A percentile compares a stretch with the other conserved stretches of the same genome.
phyloP scores from a whole-genome alignment of 2,113 vertebrate species.

The Coregonus clupeaformis region DNA sequence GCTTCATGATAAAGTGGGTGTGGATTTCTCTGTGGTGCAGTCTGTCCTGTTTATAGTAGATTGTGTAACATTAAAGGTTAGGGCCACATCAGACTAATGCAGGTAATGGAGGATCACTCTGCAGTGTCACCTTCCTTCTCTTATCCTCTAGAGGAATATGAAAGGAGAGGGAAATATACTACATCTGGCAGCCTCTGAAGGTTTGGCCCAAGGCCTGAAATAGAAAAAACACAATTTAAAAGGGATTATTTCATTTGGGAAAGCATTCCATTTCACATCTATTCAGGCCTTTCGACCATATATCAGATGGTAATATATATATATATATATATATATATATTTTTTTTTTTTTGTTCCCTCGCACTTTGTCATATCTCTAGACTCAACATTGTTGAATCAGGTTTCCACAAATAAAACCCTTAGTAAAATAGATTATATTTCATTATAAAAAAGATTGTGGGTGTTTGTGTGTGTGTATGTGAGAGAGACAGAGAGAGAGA shows the following conservation, averaged over 20 bases:
- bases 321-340: too few relatives aligned
- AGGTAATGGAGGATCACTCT: conserved; percentile 34
- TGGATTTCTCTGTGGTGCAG: not conserved
- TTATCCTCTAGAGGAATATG: conserved; percentile 6
- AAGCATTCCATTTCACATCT: conserved; percentile 34
- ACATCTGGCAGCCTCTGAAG: conserved; percentile 26
- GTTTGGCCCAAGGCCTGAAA: conserved; percentile 32
- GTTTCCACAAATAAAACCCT: not conserved
- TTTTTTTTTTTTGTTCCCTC: conserved; percentile 14
- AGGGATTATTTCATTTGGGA: conserved; percentile 36
- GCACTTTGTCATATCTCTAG: conserved; percentile 8
- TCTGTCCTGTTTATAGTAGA: conserved; percentile 16
- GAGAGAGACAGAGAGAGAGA: not conserved
- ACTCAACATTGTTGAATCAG: not conserved
- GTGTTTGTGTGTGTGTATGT: conserved; percentile 5
- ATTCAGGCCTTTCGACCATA: conserved; percentile 9
- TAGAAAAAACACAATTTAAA: conserved; percentile 37
- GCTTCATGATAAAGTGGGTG: not conserved
- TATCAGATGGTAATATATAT: conserved; percentile 35
- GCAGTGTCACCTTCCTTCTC: conserved; percentile 25
- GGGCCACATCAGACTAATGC: conserved; percentile 34
- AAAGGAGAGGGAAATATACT: conserved; percentile 20
- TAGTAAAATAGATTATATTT: not conserved
- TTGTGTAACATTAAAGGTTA: conserved; percentile 33
- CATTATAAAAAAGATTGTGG: not conserved